Base-by-base conservation (phyloP, 2,797 vertebrate species). In the Leptoclinus maculatus region DNA sequence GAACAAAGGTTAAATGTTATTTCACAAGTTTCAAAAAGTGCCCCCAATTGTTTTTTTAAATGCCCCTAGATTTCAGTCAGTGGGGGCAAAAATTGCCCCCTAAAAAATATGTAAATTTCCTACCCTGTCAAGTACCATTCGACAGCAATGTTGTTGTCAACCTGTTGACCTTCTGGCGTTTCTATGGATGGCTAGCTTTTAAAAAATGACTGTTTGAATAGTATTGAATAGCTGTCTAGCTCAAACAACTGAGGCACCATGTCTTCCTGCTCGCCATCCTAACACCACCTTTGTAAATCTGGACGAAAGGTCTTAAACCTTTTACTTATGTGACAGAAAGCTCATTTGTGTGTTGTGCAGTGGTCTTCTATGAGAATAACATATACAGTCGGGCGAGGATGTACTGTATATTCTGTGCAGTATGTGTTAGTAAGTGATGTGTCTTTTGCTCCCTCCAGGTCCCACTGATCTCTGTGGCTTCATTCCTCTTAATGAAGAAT, bases 391-490 rank as follows among this genome's bases (percentile, higher is more conserved):
- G 56, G 19, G 1, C 7, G 54, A 60, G 59, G 16, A 47, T 78
- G 36, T 70, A 27, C 8, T 79, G 38, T 80, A 12, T 64, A 2
- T 63, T 14, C 13, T 78, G n/a, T 49, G 16, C 27, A 51, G 34
- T 34, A n/a, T 45, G 45, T 82, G 59, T 73, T 83, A 53, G 70
- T 95, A 71, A 93, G 88, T 83, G 58, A 74, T 39, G 67, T 92
- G 45, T 94, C 60, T 91, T 95, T 87, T 93, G 85, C 85, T 92
- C 91, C 78, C 89, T 95, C 69, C 91, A 96, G 95, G 94, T 95
- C 78, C 87, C 53, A 83, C 83, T 92, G 88, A 91, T 87, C 89
- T 91, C 84, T 87, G 80, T 87, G 78, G 80, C 76, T 63, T 87
- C 64, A 43, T 86, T 88, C 78, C 64, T 84, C 76, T 78, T 58